Evolutionary conservation across 2,888 invertebrate genomes (phyloP).

Genomic region (Zygaena filipendulae): DNA sequence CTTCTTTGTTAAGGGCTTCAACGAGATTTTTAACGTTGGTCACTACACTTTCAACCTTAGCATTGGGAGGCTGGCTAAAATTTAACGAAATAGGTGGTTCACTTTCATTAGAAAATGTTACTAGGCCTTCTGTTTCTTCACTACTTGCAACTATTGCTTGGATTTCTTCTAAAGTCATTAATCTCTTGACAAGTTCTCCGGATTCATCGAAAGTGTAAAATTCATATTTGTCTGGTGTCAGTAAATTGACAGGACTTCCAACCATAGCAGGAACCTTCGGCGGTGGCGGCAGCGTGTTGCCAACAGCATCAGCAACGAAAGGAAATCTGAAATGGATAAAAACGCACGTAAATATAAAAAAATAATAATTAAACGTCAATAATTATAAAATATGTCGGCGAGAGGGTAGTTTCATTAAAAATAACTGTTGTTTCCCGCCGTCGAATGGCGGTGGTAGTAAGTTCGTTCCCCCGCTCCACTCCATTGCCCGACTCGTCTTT

Average conservation of each 20-base stretch:
- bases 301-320: conserved; percentile 75
- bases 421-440: too few species aligned
- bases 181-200: conserved; percentile 82
- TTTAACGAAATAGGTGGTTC: conserved; percentile 56
- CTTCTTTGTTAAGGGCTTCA: conserved; percentile 71
- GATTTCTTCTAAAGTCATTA: conserved; percentile 88
- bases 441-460: too few species aligned
- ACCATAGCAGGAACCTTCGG: conserved; percentile 69
- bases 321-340: conserved; percentile 49
- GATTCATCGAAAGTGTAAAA: conserved; percentile 89
- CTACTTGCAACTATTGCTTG: conserved; percentile 87
- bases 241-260: conserved; percentile 82
- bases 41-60: conserved; percentile 82
- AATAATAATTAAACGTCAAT: too few species aligned
- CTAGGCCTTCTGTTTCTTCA: conserved; percentile 72
- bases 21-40: conserved; percentile 86
- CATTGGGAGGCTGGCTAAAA: conserved; percentile 68
- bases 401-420: too few species aligned
- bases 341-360: conserved; percentile 3
- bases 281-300: conserved; percentile 74
- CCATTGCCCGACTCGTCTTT: too few species aligned
- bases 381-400: too few species aligned
- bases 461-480: too few species aligned
- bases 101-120: conserved; percentile 58
- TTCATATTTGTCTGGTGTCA: conserved; percentile 86